These are phyloP conservation scores for Chloroceryle amazona DNA, from an alignment of 2,797 vertebrate species.

Conservation along the genomic window DNA sequence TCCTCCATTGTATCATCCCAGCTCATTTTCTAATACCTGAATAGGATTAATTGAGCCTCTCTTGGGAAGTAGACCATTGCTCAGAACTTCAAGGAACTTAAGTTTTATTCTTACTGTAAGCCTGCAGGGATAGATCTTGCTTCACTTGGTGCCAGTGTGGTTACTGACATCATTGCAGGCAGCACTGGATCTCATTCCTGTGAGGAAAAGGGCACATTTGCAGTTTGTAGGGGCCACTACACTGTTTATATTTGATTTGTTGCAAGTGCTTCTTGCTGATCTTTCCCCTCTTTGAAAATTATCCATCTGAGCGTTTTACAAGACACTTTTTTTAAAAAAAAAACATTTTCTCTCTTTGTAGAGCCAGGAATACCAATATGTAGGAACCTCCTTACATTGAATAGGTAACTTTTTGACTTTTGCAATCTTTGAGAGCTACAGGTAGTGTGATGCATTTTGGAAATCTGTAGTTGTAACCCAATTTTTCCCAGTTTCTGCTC, in stretches of 20 bases:
- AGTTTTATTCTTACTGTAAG: neutral
- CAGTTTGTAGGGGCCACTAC: neutral
- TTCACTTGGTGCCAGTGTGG: neutral
- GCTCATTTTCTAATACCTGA: neutral
- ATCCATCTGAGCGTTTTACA: neutral
- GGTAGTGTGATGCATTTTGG: neutral
- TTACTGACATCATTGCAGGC: neutral
- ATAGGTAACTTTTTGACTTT: neutral
- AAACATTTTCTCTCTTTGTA: neutral
- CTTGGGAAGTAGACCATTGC: neutral
- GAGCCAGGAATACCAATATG: fast-evolving
- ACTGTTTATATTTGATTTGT: neutral
- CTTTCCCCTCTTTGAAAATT: neutral
- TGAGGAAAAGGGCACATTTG: neutral
- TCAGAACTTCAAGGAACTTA: neutral
- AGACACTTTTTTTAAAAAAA: neutral
- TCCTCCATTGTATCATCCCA: neutral
- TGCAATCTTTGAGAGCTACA: neutral
- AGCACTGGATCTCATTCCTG: neutral
- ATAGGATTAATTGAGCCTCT: neutral
- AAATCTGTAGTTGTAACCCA: neutral
- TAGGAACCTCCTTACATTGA: neutral
- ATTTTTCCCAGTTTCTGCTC: neutral
- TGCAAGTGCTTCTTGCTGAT: neutral
- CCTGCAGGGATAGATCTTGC: neutral